phyloP scores from a whole-genome alignment of 1,140 invertebrate species.

The Musca vetustissima region DNA sequence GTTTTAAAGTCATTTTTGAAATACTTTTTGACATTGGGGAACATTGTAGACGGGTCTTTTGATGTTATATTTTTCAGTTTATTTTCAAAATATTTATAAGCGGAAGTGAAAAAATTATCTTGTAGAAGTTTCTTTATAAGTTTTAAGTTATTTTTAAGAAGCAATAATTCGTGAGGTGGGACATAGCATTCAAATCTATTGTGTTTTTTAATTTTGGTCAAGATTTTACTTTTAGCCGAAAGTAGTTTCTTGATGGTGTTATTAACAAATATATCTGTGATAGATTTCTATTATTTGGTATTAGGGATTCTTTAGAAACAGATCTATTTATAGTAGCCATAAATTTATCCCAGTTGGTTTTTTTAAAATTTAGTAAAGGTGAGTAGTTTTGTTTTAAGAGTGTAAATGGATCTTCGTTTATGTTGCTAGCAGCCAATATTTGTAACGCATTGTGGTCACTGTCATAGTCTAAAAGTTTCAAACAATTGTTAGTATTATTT shows the following conservation, averaged over 20 bases:
- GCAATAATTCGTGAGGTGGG: background rate
- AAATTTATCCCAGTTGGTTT: slow-evolving; percentile 1
- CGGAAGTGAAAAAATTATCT: background rate
- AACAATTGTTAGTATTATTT: slow-evolving; percentile 8
- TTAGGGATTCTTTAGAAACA: background rate
- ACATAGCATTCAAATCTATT: slow-evolving; percentile 5
- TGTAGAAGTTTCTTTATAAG: slow-evolving; percentile 1
- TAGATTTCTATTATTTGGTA: slow-evolving; percentile 6
- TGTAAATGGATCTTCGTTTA: too few species aligned
- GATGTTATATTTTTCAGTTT: background rate
- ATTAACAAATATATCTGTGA: background rate
- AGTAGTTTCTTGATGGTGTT: background rate
- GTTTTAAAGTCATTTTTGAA: background rate
- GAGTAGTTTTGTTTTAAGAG: too few species aligned
- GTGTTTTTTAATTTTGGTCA: background rate
- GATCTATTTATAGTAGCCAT: background rate
- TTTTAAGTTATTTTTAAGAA: slow-evolving; percentile 10
- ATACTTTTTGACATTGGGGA: background rate
- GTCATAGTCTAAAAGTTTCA: slow-evolving; percentile 2
- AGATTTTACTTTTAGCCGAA: background rate
- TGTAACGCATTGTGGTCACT: slow-evolving; percentile 15
- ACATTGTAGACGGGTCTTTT: too few species aligned
- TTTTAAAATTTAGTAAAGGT: slow-evolving; percentile 1
- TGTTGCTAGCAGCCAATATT: background rate
- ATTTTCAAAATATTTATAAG: background rate